Base-by-base conservation (phyloP, 2,113 vertebrate species). In the Bubo scandiacus region DNA sequence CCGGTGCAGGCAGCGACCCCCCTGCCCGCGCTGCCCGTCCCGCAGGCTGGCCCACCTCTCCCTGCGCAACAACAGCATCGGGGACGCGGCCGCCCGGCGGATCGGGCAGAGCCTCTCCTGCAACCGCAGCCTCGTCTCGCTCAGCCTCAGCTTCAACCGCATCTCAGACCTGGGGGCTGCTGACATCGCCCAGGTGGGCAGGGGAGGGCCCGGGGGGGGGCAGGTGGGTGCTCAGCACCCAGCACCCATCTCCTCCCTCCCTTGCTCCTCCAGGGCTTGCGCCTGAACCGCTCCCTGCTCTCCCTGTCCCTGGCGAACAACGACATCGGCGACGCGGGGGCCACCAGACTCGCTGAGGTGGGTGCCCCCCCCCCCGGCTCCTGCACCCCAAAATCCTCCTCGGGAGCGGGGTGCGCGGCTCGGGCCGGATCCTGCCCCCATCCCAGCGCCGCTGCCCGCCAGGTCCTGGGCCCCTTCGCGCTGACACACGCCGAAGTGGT, bases 141-240 rank as follows among this genome's bases (percentile, higher is more conserved):
- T 99, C 89, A 98, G 98, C 88, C 97, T 99, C 96, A 97, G 97
- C 21, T 99, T 98, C 96, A 99, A 99, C 94, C 95, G 71, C 88
- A 98, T 99, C 42, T 97, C 98, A 2, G 98, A 99, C 73, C 47
- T 68, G 40, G 99, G 99, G 5, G 99, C 98, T 1, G 36, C 86
- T 43, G 75, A 98, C 94, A 98, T 99, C 2, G 99, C 99, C 2
- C 78, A 98, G 68, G 99, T 99, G 96, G 81, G 11, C 38, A 19
- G 45, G 19, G 45, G 18, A 20, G 45, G 45, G 45, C 18, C 18
- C 45, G 4, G 45, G 19, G 45, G 45, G 45, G 45, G 45, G 18
- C 19, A 47, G 10, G 12, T 5, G 40, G 34, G 34, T 14, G 45
- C 26, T 11, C 36, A 27, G 36, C 58, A 8, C 13, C 42, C 49